Evolutionary conservation across 2,113 vertebrate genomes (phyloP).

Genomic region (Copsychus sechellarum): DNA sequence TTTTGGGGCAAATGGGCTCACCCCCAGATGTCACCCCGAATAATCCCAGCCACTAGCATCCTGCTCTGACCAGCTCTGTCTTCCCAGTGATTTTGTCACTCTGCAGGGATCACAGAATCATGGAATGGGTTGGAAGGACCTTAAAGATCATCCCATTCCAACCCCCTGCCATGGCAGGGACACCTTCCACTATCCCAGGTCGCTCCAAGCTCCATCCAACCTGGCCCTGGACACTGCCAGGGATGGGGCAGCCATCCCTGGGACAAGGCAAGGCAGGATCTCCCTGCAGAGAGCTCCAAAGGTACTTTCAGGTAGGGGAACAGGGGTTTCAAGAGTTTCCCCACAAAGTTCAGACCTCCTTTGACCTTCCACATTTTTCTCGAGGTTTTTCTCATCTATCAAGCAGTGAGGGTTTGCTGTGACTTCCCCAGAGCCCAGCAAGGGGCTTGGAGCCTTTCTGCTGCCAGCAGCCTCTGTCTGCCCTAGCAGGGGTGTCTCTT

Average conservation of each 20-base stretch:
- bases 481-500: fast-evolving
- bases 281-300: not conserved
- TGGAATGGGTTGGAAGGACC: not conserved
- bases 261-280: not conserved
- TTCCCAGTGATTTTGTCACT: not conserved
- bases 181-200: fast-evolving
- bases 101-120: not conserved
- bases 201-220: fast-evolving
- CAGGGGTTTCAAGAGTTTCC: not conserved
- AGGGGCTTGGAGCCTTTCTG: not conserved
- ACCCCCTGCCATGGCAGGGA: no score
- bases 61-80: not conserved
- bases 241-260: not conserved
- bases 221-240: not conserved
- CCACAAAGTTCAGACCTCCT: fast-evolving
- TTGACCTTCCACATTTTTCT: not conserved
- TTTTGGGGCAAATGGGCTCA: not conserved
- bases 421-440: not conserved
- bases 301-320: fast-evolving
- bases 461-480: not conserved
- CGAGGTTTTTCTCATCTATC: not conserved
- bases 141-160: not conserved
- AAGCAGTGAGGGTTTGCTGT: not conserved
- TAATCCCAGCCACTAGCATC: fast-evolving
- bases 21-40: not conserved